phyloP scores from a whole-genome alignment of 2,888 invertebrate species.

The Calephelis perditalis region DNA sequence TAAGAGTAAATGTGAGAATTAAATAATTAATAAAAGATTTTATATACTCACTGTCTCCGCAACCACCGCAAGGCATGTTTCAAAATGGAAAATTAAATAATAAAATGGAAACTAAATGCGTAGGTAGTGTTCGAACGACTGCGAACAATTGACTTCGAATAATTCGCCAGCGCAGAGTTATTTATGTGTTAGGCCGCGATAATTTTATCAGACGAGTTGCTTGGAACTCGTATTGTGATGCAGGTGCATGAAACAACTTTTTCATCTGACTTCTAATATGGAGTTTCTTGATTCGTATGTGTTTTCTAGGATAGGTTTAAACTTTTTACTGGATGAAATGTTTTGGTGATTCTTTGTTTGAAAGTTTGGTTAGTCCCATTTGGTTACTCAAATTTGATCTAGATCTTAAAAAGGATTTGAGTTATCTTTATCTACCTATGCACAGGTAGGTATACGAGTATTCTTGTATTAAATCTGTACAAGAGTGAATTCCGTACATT shows the following conservation, averaged over 20 bases:
- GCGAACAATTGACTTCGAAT: slow-evolving; percentile 7
- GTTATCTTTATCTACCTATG: too few relatives aligned
- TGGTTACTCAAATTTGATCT: too few relatives aligned
- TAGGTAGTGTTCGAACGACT: slow-evolving; percentile 3
- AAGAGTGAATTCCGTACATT: too few relatives aligned
- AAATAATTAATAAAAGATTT: slow-evolving; percentile 15
- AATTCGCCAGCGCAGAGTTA: slow-evolving; percentile 1
- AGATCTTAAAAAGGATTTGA: too few relatives aligned
- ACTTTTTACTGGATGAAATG: too few relatives aligned
- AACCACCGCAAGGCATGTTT: slow-evolving; percentile 70
- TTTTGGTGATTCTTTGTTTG: too few relatives aligned
- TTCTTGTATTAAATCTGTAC: too few relatives aligned
- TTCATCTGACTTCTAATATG: not conserved
- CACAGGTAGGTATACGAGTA: too few relatives aligned
- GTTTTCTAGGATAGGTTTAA: too few relatives aligned
- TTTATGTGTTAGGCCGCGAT: slow-evolving; percentile 14
- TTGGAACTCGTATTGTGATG: slow-evolving; percentile 15
- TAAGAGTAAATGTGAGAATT: too few relatives aligned
- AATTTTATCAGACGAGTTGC: slow-evolving; percentile 17
- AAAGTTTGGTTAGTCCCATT: too few relatives aligned
- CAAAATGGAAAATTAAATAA: slow-evolving; percentile 27
- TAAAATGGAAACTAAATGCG: slow-evolving; percentile 22
- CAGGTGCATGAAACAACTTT: slow-evolving; percentile 14
- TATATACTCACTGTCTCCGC: slow-evolving; percentile 60
- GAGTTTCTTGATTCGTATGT: too few relatives aligned